Evolutionary conservation across 37 sponge, comb jelly and placozoan genomes (phyloP).

Genomic region (Amphimedon queenslandica): DNA sequence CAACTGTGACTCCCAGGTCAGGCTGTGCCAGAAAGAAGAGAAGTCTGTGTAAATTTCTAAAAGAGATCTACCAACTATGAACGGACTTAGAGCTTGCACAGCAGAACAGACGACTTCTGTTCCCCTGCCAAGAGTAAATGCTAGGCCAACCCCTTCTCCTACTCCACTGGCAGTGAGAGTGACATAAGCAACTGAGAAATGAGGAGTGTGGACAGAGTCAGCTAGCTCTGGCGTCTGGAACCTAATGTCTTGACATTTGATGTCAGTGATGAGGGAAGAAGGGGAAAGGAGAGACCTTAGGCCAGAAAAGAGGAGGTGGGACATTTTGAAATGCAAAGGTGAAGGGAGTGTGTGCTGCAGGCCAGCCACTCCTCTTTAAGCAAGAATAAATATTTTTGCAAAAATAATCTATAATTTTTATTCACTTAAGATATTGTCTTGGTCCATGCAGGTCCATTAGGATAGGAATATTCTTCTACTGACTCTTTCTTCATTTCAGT

Average conservation of each 20-base stretch:
- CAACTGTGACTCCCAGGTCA: constrained; percentile 75
- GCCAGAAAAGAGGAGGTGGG: too few relatives aligned
- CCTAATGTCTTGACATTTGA: constrained; percentile 54
- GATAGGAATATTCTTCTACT: constrained; percentile 32
- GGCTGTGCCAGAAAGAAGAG: constrained; percentile 64
- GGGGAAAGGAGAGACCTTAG: too few relatives aligned
- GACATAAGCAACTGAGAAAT: constrained; percentile 92
- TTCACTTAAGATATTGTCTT: too few relatives aligned
- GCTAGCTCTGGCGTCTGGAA: constrained; percentile 90
- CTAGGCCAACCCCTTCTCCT: constrained; percentile 34
- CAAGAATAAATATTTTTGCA: background rate
- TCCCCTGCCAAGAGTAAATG: constrained; percentile 88
- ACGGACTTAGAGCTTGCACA: constrained; percentile 29
- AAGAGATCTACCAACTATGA: constrained; percentile 48
- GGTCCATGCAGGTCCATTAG: constrained; percentile 72
- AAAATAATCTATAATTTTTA: background rate
- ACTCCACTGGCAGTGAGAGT: constrained; percentile 40
- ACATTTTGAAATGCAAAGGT: too few relatives aligned
- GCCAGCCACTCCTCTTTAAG: too few relatives aligned
- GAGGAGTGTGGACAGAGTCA: constrained; percentile 89
- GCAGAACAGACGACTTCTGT: constrained; percentile 74
- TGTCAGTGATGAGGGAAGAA: constrained; percentile 27
- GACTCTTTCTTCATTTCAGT: constrained; percentile 68
- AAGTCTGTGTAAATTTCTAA: constrained; percentile 63
- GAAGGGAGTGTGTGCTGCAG: too few relatives aligned